phyloP scores from a whole-genome alignment of 1,140 invertebrate genomes.

The Carposina sasakii region DNA sequence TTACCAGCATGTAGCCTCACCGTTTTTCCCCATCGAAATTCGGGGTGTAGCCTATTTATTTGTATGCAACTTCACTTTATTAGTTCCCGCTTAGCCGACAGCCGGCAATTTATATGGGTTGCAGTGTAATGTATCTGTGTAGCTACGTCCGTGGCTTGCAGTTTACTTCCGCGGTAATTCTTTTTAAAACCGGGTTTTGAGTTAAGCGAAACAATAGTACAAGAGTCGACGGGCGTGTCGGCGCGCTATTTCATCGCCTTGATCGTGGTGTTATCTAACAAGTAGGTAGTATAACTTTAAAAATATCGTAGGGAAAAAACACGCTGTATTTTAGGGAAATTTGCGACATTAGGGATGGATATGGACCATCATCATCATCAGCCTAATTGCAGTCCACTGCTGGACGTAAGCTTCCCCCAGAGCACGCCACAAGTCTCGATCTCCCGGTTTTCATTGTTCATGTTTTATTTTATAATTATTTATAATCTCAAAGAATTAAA shows the following conservation, averaged over 20 bases:
- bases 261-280: conserved; percentile 18
- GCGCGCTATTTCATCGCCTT: conserved; percentile 36
- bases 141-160: conserved; percentile 17
- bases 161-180: conserved; percentile 34
- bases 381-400: too few species aligned
- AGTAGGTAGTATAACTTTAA: too few species aligned
- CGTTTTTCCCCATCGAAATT: conserved; percentile 10
- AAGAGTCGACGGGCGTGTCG: conserved; percentile 41
- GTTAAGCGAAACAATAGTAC: conserved; percentile 46
- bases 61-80: conserved; percentile 15
- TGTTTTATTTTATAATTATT: too few species aligned
- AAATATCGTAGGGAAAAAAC: too few species aligned
- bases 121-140: conserved; percentile 25
- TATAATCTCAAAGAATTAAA: too few species aligned
- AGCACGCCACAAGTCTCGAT: too few species aligned
- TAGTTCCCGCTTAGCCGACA: conserved; percentile 11
- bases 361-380: too few species aligned
- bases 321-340: too few species aligned
- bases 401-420: too few species aligned
- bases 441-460: too few species aligned
- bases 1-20: too few species aligned
- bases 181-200: conserved; percentile 34
- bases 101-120: conserved; percentile 21
- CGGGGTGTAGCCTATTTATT: conserved; percentile 10
- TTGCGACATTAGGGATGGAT: too few species aligned